phyloP scores from a whole-genome alignment of 2,797 vertebrate genomes.

The Podargus strigoides region DNA sequence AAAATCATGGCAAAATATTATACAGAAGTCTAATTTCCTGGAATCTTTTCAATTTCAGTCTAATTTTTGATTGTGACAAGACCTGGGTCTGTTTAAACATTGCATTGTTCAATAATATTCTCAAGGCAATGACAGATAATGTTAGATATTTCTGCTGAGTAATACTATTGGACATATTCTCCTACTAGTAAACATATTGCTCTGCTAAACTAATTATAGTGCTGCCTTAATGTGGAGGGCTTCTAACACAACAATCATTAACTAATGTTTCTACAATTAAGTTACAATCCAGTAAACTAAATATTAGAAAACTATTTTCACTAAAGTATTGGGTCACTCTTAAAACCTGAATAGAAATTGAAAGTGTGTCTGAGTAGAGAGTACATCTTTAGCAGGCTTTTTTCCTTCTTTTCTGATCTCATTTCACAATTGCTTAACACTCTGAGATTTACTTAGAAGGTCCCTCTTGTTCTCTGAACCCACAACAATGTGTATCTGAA shows the following conservation, averaged over 20 bases:
- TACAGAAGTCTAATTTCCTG: background rate
- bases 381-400: background rate
- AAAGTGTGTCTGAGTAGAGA: background rate
- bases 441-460: background rate
- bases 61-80: background rate
- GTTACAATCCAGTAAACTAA: background rate
- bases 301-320: background rate
- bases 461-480: background rate
- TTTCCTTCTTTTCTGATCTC: background rate
- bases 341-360: background rate
- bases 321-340: background rate
- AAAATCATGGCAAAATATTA: background rate
- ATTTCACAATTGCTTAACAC: background rate
- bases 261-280: background rate
- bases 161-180: background rate
- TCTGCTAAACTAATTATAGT: background rate
- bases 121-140: background rate
- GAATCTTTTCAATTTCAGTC: background rate
- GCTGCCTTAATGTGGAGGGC: background rate
- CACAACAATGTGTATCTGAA: background rate
- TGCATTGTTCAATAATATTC: background rate
- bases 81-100: background rate
- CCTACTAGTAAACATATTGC: background rate
- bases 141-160: background rate
- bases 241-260: background rate